phyloP scores from a whole-genome alignment of 2,888 invertebrate genomes.

The Augochlorella aurata region DNA sequence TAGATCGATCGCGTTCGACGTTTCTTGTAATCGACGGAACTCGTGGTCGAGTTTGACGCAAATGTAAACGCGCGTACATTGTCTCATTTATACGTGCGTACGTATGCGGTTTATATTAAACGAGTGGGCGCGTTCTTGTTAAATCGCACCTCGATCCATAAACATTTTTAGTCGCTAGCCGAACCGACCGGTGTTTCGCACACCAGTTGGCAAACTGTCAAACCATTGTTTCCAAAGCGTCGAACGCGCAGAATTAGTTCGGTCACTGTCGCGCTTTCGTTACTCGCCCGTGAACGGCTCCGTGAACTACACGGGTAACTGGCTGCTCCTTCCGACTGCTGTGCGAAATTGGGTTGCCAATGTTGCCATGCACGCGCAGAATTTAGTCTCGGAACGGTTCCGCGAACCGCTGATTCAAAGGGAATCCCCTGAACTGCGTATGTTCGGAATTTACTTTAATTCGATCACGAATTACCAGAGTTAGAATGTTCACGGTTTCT shows the following conservation, averaged over 20 bases:
- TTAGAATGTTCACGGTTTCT: neutral
- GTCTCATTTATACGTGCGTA: neutral
- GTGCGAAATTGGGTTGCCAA: neutral
- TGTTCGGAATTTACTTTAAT: neutral
- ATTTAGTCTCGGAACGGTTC: neutral
- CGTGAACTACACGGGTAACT: neutral
- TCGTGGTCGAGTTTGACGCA: neutral
- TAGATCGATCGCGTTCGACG: neutral
- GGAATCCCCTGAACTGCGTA: neutral
- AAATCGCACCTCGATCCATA: constrained; percentile 21
- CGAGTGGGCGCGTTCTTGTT: neutral
- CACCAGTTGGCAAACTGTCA: constrained; percentile 51
- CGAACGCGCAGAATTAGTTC: constrained; percentile 21
- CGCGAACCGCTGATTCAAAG: neutral
- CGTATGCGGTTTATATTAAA: constrained; percentile 21
- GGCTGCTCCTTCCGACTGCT: neutral
- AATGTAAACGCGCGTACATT: neutral
- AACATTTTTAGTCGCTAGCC: constrained; percentile 40
- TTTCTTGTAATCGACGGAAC: neutral
- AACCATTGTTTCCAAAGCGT: constrained; percentile 50
- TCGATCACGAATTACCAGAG: too few relatives aligned
- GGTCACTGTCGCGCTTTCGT: neutral
- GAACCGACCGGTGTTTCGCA: neutral
- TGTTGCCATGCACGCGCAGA: neutral
- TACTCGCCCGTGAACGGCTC: neutral